Percentiles rank a stretch among this genome's conserved stretches.
These are phyloP conservation scores for Phytoseiulus persimilis DNA, from an alignment of 2,888 invertebrate species.

Conservation along the genomic window DNA sequence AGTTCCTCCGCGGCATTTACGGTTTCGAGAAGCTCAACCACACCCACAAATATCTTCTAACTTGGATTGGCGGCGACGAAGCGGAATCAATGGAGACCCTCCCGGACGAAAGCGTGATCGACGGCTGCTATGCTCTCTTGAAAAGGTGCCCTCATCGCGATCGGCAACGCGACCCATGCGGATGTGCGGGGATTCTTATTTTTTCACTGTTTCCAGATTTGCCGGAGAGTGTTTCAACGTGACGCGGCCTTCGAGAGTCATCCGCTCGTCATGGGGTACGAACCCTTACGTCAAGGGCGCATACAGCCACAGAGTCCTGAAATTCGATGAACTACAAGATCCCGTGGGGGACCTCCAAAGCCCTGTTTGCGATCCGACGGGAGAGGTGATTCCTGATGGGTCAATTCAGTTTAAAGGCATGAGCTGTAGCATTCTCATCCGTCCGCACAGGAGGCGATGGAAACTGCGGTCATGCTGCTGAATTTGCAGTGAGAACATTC, in stretches of 20 bases:
- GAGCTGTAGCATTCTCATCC: no score
- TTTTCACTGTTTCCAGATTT: slow-evolving; percentile 41
- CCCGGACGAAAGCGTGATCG: slow-evolving; percentile 54
- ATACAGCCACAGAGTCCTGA: slow-evolving; percentile 53
- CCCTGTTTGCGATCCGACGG: neutral
- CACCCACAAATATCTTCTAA: slow-evolving; percentile 56
- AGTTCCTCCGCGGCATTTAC: slow-evolving; percentile 54
- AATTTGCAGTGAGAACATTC: no score
- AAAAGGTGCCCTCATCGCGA: slow-evolving; percentile 48
- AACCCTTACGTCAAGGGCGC: slow-evolving; percentile 57
- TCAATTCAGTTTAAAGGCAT: no score
- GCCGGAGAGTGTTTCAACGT: neutral
- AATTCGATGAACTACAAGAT: neutral
- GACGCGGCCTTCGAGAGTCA: neutral
- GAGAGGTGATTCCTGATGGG: neutral
- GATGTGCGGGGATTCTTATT: no score
- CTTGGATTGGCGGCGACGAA: slow-evolving; percentile 61
- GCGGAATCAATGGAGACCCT: slow-evolving; percentile 57
- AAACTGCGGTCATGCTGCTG: no score
- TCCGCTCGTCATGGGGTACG: slow-evolving; percentile 54
- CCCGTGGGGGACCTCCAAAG: slow-evolving; percentile 20
- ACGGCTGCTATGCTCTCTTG: slow-evolving; percentile 55
- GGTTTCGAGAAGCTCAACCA: slow-evolving; percentile 59
- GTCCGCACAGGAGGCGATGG: no score
- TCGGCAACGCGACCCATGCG: neutral